Conservation (phyloP, 2,888 invertebrate genomes). For the Abrostola triplasia region DNA sequence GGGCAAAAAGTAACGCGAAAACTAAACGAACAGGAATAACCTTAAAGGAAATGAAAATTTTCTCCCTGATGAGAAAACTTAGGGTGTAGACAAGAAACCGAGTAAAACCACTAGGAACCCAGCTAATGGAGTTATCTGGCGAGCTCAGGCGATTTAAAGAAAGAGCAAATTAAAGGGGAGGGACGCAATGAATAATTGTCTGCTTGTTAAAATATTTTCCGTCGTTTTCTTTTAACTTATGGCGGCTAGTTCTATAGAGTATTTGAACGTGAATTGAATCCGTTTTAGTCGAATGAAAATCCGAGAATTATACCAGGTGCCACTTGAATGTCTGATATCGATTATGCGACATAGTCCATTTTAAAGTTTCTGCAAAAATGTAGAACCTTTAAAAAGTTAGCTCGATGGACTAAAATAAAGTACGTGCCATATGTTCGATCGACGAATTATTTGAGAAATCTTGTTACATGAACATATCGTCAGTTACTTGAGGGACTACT, state of each 20-base stretch:
- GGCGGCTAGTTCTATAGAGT: not conserved
- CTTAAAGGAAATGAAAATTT: slow-evolving; percentile 67
- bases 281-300: no score
- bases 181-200: slow-evolving; percentile 49
- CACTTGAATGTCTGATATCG: no score
- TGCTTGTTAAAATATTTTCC: slow-evolving; percentile 48
- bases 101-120: slow-evolving; percentile 67
- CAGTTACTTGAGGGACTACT: no score
- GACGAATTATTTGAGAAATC: no score
- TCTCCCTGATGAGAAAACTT: slow-evolving; percentile 72
- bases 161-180: slow-evolving; percentile 60
- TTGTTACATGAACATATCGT: no score
- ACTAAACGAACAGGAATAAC: slow-evolving; percentile 58
- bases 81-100: slow-evolving; percentile 55
- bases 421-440: no score
- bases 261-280: not conserved
- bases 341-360: no score
- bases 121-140: slow-evolving; percentile 66
- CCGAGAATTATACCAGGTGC: no score
- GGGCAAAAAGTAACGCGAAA: slow-evolving; percentile 56
- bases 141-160: slow-evolving; percentile 61
- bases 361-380: no score
- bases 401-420: no score
- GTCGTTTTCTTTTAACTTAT: slow-evolving; percentile 30
- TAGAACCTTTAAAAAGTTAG: no score